Conservation (phyloP, 1,140 invertebrate genomes). For the Calephelis virginiensis region DNA sequence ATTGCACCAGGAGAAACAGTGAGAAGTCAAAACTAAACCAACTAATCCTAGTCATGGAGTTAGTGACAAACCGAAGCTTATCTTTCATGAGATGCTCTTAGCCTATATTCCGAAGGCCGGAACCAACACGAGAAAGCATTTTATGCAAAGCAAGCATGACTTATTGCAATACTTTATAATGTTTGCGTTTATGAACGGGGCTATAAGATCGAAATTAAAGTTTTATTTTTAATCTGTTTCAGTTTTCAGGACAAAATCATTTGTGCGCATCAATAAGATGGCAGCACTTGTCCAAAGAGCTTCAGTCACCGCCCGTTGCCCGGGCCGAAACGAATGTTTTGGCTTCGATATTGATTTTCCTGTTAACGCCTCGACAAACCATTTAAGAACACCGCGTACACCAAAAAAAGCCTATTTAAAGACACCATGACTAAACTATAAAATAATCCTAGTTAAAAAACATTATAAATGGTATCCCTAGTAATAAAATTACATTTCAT, state of each 20-base stretch:
- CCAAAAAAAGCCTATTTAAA: constrained; percentile 1
- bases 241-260: constrained; percentile 8
- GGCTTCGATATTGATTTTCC: neutral
- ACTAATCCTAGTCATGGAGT: no score
- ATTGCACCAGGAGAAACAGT: no score
- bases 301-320: constrained; percentile 5
- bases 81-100: no score
- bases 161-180: no score
- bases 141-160: no score
- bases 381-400: constrained; percentile 2
- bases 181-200: no score
- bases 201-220: no score
- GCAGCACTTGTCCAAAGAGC: constrained; percentile 1
- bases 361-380: neutral
- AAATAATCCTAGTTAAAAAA: neutral
- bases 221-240: constrained; percentile 8
- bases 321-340: neutral
- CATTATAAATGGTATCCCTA: constrained; percentile 2
- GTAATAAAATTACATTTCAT: neutral
- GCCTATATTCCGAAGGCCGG: no score
- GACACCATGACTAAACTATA: constrained; percentile 4
- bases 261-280: constrained; percentile 13
- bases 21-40: no score
- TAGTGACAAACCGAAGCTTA: no score
- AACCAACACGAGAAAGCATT: no score